Evolutionary conservation across 2,888 invertebrate species (phyloP).

Genomic region (Caenorhabditis zanzibari): DNA sequence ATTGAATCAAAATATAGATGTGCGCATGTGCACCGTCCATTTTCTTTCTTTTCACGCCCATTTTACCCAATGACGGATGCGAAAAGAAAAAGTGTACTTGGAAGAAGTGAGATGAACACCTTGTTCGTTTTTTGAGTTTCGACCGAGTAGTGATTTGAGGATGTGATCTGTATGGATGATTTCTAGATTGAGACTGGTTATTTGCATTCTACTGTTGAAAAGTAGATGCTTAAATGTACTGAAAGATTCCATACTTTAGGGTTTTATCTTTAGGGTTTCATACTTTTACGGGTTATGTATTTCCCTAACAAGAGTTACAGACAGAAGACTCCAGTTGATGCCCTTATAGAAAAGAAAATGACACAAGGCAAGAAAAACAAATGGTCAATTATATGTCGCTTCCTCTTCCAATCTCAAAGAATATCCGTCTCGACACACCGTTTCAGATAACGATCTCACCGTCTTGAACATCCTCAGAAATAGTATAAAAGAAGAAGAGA

Average conservation of each 20-base stretch:
- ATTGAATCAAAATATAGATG: constrained; percentile 60
- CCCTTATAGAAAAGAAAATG: not conserved
- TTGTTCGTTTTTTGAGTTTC: too few species aligned
- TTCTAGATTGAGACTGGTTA: too few species aligned
- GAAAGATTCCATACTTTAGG: too few species aligned
- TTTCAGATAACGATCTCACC: constrained; percentile 48
- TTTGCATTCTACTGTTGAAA: too few species aligned
- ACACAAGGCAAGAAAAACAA: constrained; percentile 13
- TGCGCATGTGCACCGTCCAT: constrained; percentile 39
- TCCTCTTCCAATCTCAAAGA: constrained; percentile 26
- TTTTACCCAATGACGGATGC: constrained; percentile 33
- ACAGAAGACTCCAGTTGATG: not conserved
- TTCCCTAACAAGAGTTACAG: not conserved
- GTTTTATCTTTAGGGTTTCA: too few species aligned
- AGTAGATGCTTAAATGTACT: not conserved
- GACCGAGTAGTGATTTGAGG: too few species aligned
- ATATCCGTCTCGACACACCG: constrained; percentile 46
- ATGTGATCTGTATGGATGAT: too few species aligned
- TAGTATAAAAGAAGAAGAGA: constrained; percentile 24
- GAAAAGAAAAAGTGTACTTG: constrained; percentile 24
- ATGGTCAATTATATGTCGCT: not conserved
- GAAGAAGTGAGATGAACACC: not conserved
- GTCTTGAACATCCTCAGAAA: constrained; percentile 29
- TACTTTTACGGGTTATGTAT: too few species aligned
- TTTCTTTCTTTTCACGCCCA: constrained; percentile 29